Base-by-base conservation (phyloP, 1,140 invertebrate species). In the Microplitis demolitor region DNA sequence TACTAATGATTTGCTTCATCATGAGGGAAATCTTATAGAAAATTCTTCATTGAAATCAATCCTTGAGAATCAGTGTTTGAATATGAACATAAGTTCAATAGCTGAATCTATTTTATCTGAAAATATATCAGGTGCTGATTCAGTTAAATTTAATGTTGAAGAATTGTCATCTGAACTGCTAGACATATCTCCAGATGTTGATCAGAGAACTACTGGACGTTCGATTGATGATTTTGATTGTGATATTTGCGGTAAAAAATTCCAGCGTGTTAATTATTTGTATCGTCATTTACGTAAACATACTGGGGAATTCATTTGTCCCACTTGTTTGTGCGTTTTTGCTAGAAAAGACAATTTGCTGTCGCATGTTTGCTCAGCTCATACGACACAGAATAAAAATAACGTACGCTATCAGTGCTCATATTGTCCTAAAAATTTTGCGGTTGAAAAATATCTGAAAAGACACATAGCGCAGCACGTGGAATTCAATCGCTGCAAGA, bases 241-340 rank as follows among this genome's bases (percentile, higher is more conserved):
- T 79, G 87, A 88, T 75, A 87, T 89, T 73, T 89, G 88, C 72
- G 78, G 82, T 8, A 87, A 88, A 71, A 77, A 78, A 35, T 89
- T 88, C 77, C 77, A 79, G 14, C 84, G 80, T 24, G 78, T 79
- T 8, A 83, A 84, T 66, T 87, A 86, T 75, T 71, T 89, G 11
- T 85, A 85, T 74, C 81, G 87, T 0, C 88, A 89, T 78, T 80
- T 88, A 75, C 80, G 85, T 11, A 87, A 85, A 74, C 87, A 88
- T 71, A 88, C 87, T 4, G 85, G 86, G 34, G 85, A 88, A 56
- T 86, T 85, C 72, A 83, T 83, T 56, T 89, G 87, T 66, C 53
- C 77, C 13, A 37, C 66, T 45, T 83, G 81, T 70, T 66, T 77
- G 24, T 67, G 69, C 14, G 80, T 81, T 61, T 78, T 77, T 71